Base-by-base conservation (phyloP, 1,140 invertebrate genomes). In the Cherax destructor region DNA sequence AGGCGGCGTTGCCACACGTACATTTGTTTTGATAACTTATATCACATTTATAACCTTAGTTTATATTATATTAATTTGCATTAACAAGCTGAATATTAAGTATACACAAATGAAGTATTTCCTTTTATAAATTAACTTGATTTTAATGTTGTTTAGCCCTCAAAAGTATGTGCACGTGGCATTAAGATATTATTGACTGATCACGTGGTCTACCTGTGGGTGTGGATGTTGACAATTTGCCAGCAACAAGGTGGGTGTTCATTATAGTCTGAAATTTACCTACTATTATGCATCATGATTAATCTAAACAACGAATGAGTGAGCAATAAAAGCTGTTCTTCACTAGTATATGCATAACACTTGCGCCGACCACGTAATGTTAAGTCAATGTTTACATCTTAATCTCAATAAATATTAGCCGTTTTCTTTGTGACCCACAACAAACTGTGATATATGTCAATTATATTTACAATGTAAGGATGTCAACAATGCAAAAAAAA, bases 151-250 rank as follows among this genome's bases (percentile, higher is more conserved):
- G 5, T 74, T 10, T 21, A 11, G 30, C 11, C 9, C 11, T 6
- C 69, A n/a, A 30, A 30, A 74, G 5, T 30, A 21, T 74, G 24
- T 74, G 52, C 3, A 90, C 52, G n/a, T 90, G 88, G 81, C 88
- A 90, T 4, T 5, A 18, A 83, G 88, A 90, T 80, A 90, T 90
- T 90, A 90, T 90, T 90, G 88, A 90, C 88, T 90, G 88, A 90
- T 90, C 88, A 90, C 88, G 81, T 90, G 88, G 88, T 90, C 47
- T 84, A 84, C 88, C 88, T 90, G 88, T 90, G 88, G 88, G 88
- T 74, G 88, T 83, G 77, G 78, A 81, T 80, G 69, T 41, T 6
- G 81, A 49, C 47, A 21, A 41, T 49, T 84, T 84, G 81, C 56
- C n/a, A 79, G 47, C 9, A 21, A 18, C 50, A 79, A 52, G 47